Percentiles rank a stretch among this genome's conserved stretches.
phyloP scores from a whole-genome alignment of 2,888 invertebrate species.

The Mellilla xanthometata region DNA sequence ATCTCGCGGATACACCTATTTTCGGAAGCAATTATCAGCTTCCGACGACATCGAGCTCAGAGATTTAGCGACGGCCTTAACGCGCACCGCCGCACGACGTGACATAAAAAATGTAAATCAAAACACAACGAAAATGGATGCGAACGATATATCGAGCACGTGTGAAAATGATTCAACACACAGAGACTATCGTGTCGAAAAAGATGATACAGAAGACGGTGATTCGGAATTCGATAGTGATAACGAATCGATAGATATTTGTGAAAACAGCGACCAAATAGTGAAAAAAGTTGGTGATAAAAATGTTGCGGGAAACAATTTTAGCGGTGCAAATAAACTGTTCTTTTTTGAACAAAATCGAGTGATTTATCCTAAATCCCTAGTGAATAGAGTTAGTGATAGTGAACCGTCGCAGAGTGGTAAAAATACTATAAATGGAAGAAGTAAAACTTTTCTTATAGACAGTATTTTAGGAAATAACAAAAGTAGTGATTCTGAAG shows the following conservation, averaged over 20 bases:
- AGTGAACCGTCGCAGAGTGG: constrained; percentile 43
- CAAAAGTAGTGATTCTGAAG: constrained; percentile 43
- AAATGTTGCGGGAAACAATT: constrained; percentile 40
- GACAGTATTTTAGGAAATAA: constrained; percentile 80
- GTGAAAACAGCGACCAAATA: constrained; percentile 66
- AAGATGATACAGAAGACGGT: constrained; percentile 48
- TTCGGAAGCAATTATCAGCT: constrained; percentile 76
- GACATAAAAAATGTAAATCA: constrained; percentile 19
- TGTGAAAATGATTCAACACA: constrained; percentile 57
- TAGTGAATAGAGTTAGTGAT: constrained; percentile 40
- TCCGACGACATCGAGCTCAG: constrained; percentile 45
- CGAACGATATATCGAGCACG: constrained; percentile 72
- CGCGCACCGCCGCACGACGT: constrained; percentile 16
- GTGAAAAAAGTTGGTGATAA: constrained; percentile 37
- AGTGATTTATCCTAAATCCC: constrained; percentile 50
- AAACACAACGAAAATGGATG: constrained; percentile 49
- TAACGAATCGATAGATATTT: constrained; percentile 75
- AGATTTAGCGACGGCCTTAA: constrained; percentile 43
- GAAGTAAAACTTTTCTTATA: constrained; percentile 80
- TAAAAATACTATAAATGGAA: constrained; percentile 49
- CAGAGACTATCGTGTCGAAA: constrained; percentile 40
- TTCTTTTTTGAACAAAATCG: constrained; percentile 52
- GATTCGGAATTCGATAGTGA: constrained; percentile 73
- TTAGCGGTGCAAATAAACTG: constrained; percentile 44
- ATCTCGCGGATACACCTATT: constrained; percentile 71